phyloP scores from a whole-genome alignment of 2,797 vertebrate species.

The Toxotes lorentzi region DNA sequence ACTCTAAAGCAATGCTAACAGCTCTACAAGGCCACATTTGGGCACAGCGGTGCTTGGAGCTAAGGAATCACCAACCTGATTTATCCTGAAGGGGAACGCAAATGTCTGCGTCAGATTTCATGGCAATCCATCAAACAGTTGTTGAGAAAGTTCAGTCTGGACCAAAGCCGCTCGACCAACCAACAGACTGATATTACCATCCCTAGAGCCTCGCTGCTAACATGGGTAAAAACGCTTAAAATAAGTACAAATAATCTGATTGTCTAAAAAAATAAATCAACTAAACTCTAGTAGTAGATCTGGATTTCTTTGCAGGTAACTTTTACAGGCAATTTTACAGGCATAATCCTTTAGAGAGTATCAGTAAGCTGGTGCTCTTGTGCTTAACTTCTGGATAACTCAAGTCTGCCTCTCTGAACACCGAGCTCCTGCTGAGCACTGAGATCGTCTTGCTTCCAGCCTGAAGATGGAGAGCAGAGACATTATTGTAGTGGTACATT shows the following conservation, averaged over 20 bases:
- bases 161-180: neutral
- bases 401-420: slow-evolving; percentile 34
- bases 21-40: neutral
- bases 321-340: neutral
- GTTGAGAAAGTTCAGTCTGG: neutral
- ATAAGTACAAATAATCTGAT: neutral
- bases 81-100: neutral
- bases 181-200: neutral
- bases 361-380: slow-evolving; percentile 3
- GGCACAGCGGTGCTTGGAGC: neutral
- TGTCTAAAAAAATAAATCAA: neutral
- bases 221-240: neutral
- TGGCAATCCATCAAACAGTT: neutral
- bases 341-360: neutral
- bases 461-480: slow-evolving; percentile 32
- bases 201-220: neutral
- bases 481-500: slow-evolving; percentile 20
- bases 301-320: neutral
- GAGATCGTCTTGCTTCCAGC: slow-evolving; percentile 46
- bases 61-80: neutral
- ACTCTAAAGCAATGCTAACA: neutral
- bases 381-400: slow-evolving; percentile 17
- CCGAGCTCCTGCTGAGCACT: slow-evolving; percentile 33
- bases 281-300: neutral
- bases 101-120: neutral